Evolutionary conservation across 2,113 vertebrate genomes (phyloP).

Genomic region (Nanorana parkeri): DNA sequence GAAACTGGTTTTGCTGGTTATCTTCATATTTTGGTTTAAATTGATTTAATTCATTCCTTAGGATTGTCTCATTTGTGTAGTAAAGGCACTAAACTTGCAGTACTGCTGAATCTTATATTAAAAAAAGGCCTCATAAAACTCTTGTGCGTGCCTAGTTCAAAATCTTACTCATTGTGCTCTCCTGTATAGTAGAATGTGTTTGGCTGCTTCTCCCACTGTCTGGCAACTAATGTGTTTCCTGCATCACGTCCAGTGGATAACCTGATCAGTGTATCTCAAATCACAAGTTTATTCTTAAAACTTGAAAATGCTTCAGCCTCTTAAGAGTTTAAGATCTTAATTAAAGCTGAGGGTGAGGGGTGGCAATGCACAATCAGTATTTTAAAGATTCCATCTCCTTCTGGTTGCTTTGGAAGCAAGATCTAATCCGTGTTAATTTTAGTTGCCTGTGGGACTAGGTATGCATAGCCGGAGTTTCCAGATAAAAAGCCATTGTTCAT

Average conservation of each 20-base stretch:
- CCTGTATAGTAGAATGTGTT: not conserved
- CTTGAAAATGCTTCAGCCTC: not conserved
- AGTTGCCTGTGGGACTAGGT: not conserved
- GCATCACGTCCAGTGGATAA: not conserved
- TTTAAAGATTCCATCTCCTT: not conserved
- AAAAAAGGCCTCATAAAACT: too few relatives aligned
- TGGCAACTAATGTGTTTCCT: not conserved
- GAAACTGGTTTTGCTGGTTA: too few relatives aligned
- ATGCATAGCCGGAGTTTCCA: not conserved
- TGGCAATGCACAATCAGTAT: not conserved
- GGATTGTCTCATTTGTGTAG: not conserved
- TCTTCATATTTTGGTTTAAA: too few relatives aligned
- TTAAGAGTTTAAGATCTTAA: not conserved
- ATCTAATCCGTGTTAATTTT: constrained; percentile 1
- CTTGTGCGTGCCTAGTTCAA: not conserved
- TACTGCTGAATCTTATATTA: too few relatives aligned
- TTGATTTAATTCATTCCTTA: not conserved
- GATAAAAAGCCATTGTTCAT: not conserved
- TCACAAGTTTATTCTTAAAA: not conserved
- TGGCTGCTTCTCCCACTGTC: not conserved
- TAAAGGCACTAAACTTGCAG: too few relatives aligned
- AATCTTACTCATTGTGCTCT: not conserved
- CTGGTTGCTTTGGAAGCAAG: constrained; percentile 1
- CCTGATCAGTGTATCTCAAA: not conserved
- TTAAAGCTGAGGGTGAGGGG: constrained; percentile 21